Evolutionary conservation across 1,140 invertebrate genomes (phyloP), one percentile per base, ranked within the genome.

Genomic region (Drosophila truncata): DNA sequence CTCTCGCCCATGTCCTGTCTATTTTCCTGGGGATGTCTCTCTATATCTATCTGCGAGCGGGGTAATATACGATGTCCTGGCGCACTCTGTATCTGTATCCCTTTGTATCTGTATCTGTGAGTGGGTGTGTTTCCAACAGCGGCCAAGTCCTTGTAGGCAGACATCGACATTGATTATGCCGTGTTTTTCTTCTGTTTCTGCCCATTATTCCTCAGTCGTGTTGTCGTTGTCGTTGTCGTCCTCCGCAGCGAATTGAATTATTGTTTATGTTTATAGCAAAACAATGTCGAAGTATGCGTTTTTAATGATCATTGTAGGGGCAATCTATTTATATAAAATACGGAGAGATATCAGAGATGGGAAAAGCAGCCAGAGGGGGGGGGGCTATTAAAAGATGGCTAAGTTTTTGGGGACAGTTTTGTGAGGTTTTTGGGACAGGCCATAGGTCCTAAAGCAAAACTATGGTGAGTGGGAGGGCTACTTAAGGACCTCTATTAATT

Each of bases 181-280:
- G 60, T 85, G 82, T 88, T 82, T 81, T 82, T 78, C 70, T 82
- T 78, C 70, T 67, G 69, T 77, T 71, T 75, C 72, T 64, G 59
- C 25, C 33, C 47, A n/a, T 62, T 39, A 49, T 39, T 25, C 44
- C 27, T 25, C 4, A 42, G 54, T 55, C 74, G n/a, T n/a, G 29
- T 63, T 49, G 57, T 61, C 64, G 64, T 33, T 57, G 39, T 69
- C 49, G 50, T 49, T n/a, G 46, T 35, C 39, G 35, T 27, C 55
- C 52, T 55, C 74, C 65, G 64, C 73, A 88, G 83, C 78, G 83
- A 91, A 86, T 85, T 90, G 78, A 90, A 90, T 85, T 90, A 90
- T 90, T 82, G 78, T 82, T 90, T 81, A 82, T 90, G 85, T 76
- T 90, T 90, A 90, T 90, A 72, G 85, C 82, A 79, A 90, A 90